Base-by-base conservation (phyloP, 2,113 vertebrate species). In the Tonatia bakeri region DNA sequence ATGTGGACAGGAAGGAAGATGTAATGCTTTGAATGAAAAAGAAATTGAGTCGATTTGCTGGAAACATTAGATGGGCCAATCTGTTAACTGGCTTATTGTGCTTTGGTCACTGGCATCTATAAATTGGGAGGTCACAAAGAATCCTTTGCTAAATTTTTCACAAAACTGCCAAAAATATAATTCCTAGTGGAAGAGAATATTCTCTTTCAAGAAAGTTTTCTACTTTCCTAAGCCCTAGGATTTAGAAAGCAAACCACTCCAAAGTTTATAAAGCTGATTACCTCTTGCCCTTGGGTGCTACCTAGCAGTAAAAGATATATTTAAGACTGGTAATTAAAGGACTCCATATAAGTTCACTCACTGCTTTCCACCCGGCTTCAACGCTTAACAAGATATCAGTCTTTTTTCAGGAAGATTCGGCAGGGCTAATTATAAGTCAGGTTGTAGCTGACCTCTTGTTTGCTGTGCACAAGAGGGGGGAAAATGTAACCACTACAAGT, bases 221-320 rank as follows among this genome's bases (percentile, higher is more conserved):
- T 56, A 91, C 50, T 96, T 95, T 93, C 95, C 82, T 96, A 97
- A 95, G 61, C 54, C 73, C 88, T 40, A 95, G 50, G 76, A 97
- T 96, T 96, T 97, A 79, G 95, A 97, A 95, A 96, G 52, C 65
- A 96, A 97, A 97, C 84, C 72, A 95, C 28, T 87, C 47, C 56
- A 81, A 92, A 96, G 94, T 97, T 96, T 97, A 94, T 96, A 96
- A 97, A 95, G 96, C 94, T 96, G 73, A 97, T 96, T 97, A 96
- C 94, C 96, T 97, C 97, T 96, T 95, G 89, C 91, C 96, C 96
- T 87, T 90, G 95, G 96, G 97, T 97, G 97, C 97, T 97, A 97
- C 95, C 90, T 97, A 96, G 84, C 96, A 95, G 96, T 91, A 95
- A 90, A 93, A 93, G 90, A 96, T 86, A 91, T 85, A 96, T 96